Conservation (phyloP, 1,140 invertebrate genomes). For the Trichomalopsis sarcophagae region DNA sequence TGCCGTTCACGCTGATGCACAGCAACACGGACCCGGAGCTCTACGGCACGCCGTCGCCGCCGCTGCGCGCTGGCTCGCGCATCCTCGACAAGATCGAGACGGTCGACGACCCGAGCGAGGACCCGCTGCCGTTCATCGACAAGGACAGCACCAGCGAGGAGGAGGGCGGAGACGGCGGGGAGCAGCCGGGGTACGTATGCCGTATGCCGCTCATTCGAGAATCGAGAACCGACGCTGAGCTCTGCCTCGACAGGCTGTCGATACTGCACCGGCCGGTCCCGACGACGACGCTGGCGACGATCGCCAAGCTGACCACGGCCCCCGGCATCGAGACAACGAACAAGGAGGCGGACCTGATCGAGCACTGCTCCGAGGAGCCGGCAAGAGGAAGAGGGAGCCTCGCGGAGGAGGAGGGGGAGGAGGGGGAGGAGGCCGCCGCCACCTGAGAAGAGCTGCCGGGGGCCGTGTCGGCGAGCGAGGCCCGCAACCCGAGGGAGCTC, state of each 20-base stretch:
- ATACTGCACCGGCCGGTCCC: not conserved
- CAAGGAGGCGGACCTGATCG: constrained; percentile 66
- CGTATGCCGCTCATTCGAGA: not conserved
- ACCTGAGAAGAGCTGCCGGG: constrained; percentile 68
- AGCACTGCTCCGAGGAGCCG: constrained; percentile 50
- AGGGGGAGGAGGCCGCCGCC: constrained; percentile 54
- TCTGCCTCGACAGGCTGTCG: not conserved
- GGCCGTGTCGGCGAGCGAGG: constrained; percentile 55
- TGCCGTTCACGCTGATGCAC: constrained; percentile 86
- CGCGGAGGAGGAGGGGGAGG: not conserved
- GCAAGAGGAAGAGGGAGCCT: too few relatives aligned
- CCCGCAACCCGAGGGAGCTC: constrained; percentile 14
- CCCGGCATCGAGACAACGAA: not conserved
- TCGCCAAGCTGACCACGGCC: constrained; percentile 8
- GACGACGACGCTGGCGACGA: not conserved
- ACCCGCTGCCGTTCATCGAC: constrained; percentile 45
- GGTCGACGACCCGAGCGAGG: constrained; percentile 50
- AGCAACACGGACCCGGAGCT: constrained; percentile 71
- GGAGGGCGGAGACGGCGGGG: constrained; percentile 24
- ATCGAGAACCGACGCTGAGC: too few relatives aligned
- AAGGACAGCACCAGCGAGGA: constrained; percentile 46
- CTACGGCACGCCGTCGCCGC: constrained; percentile 55
- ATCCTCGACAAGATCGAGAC: constrained; percentile 52
- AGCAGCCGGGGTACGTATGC: not conserved
- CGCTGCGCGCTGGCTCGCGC: constrained; percentile 26